A percentile compares a stretch with the other conserved stretches of the same genome.
Evolutionary conservation across 2,888 invertebrate species (phyloP).

Genomic region (Drosophila stalkeri): DNA sequence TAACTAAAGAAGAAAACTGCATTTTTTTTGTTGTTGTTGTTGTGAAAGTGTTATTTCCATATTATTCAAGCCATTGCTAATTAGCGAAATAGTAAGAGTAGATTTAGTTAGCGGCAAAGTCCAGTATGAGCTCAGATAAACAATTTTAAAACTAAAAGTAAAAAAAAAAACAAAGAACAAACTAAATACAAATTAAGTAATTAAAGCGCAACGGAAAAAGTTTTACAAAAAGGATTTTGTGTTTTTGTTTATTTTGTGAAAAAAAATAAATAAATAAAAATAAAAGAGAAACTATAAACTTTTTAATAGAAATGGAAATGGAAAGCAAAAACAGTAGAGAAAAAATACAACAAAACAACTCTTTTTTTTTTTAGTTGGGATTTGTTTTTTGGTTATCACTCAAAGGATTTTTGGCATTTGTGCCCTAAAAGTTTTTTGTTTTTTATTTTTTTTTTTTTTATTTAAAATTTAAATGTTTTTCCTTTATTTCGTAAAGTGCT

Average conservation of each 20-base stretch:
- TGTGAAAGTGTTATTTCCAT: slow-evolving; percentile 31
- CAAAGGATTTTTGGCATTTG: slow-evolving; percentile 2
- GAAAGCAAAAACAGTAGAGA: background rate
- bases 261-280: background rate
- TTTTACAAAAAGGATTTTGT: slow-evolving; percentile 16
- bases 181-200: slow-evolving; percentile 11
- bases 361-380: background rate
- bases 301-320: slow-evolving; percentile 6
- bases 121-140: background rate
- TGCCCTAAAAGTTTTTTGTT: background rate
- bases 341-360: too few relatives aligned
- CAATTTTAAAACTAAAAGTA: background rate
- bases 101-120: background rate
- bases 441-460: background rate
- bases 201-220: slow-evolving; percentile 5
- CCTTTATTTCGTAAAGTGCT: background rate
- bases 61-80: slow-evolving; percentile 2
- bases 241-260: slow-evolving; percentile 3
- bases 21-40: background rate
- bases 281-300: slow-evolving; percentile 7
- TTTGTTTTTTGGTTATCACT: background rate
- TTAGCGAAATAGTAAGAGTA: background rate
- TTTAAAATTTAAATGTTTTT: background rate
- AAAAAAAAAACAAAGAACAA: background rate
- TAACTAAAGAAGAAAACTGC: slow-evolving; percentile 1